A percentile compares a stretch with the other conserved stretches of the same genome.
Conservation (phyloP, 1,140 invertebrate species). For the Trichoplusia ni region DNA sequence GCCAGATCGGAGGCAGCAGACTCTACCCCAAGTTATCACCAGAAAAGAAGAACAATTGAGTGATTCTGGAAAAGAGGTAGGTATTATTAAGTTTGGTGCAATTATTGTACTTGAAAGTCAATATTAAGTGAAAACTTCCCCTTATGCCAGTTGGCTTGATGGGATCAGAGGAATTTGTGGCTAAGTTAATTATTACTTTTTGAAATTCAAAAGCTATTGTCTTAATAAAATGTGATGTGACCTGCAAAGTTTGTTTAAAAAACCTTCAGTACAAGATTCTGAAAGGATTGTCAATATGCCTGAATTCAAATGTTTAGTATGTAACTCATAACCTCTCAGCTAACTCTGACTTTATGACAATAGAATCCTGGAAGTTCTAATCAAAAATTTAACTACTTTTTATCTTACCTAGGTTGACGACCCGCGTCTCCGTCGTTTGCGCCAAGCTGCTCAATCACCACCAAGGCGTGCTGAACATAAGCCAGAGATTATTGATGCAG, state of each 20-base stretch:
- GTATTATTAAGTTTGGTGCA: conserved; percentile 25
- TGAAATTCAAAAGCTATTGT: too few species aligned
- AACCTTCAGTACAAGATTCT: too few species aligned
- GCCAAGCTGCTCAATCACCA: conserved; percentile 70
- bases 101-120: not conserved
- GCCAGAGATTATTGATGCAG: conserved; percentile 83
- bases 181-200: too few species aligned
- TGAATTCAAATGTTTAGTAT: too few species aligned
- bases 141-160: too few species aligned
- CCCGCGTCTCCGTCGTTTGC: conserved; percentile 87
- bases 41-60: conserved; percentile 79
- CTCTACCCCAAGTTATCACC: conserved; percentile 63
- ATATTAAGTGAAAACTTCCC: too few species aligned
- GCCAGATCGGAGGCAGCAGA: conserved; percentile 70
- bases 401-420: conserved; percentile 83
- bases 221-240: too few species aligned
- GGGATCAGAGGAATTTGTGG: too few species aligned
- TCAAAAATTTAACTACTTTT: not conserved
- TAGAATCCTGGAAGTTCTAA: too few species aligned
- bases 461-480: conserved; percentile 75
- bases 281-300: too few species aligned
- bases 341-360: not conserved
- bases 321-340: not conserved
- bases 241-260: too few species aligned
- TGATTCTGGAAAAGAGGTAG: conserved; percentile 76